phyloP scores from a whole-genome alignment of 2,888 invertebrate genomes.

The Drosophila nr. fundita region DNA sequence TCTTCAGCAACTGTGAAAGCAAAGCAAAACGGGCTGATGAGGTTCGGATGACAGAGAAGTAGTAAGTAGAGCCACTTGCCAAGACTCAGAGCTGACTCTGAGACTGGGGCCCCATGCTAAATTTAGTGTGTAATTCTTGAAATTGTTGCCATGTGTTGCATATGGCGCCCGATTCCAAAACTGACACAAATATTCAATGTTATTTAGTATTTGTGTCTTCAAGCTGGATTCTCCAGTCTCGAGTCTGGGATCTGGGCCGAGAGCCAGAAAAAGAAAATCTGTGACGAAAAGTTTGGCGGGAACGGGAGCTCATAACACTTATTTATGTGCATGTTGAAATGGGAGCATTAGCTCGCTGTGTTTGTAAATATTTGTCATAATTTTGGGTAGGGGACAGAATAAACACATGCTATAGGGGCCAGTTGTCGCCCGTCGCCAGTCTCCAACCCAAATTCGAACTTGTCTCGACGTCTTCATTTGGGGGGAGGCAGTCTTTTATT shows the following conservation, averaged over 20 bases:
- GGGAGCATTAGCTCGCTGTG: constrained; percentile 77
- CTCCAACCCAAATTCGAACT: constrained; percentile 1
- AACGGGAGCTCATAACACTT: constrained; percentile 70
- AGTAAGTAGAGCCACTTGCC: constrained; percentile 35
- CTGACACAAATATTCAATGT: constrained; percentile 62
- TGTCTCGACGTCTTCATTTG: constrained; percentile 24
- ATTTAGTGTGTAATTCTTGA: constrained; percentile 82
- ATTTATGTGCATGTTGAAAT: constrained; percentile 83
- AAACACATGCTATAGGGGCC: constrained; percentile 51
- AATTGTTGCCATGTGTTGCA: constrained; percentile 82
- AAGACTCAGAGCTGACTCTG: constrained; percentile 21
- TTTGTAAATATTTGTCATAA: constrained; percentile 83
- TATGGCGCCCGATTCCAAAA: constrained; percentile 46
- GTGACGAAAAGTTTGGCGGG: constrained; percentile 60
- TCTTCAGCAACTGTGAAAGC: constrained; percentile 43
- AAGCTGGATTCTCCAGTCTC: constrained; percentile 20
- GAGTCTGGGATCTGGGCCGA: constrained; percentile 38
- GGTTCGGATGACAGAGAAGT: constrained; percentile 11
- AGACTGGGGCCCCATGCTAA: constrained; percentile 57
- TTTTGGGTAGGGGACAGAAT: constrained; percentile 34
- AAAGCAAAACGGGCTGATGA: not conserved
- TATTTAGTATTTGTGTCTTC: constrained; percentile 17
- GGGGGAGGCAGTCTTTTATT: constrained; percentile 19
- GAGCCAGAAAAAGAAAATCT: constrained; percentile 54
- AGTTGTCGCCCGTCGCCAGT: constrained; percentile 4